Percentiles rank a stretch among this genome's conserved stretches.
Evolutionary conservation across 92 coral and sea anemone species (phyloP).

Genomic region (Zoanthus solanderi): DNA sequence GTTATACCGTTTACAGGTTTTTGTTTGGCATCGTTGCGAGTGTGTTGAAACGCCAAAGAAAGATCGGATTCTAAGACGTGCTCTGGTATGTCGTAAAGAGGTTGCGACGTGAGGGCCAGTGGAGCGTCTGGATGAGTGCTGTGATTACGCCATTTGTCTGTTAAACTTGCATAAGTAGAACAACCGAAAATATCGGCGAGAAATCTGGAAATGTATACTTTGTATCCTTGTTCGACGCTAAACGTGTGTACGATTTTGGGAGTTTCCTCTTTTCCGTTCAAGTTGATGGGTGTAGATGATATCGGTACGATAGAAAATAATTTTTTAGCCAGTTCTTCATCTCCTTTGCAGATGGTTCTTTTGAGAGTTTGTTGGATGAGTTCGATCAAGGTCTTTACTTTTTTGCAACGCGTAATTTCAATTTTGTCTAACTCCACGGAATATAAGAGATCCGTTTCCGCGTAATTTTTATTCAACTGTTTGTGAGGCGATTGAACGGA

Average conservation of each 20-base stretch:
- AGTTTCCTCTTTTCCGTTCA: too few relatives aligned
- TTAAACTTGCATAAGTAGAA: background rate
- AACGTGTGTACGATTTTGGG: too few relatives aligned
- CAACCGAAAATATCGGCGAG: background rate
- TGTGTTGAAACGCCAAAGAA: background rate
- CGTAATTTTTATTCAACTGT: background rate
- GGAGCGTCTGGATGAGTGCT: too few relatives aligned
- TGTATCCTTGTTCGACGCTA: background rate
- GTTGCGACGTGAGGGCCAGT: background rate
- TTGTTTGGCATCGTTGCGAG: background rate
- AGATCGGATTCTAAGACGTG: constrained; percentile 2
- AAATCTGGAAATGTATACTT: background rate
- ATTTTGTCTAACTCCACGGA: background rate
- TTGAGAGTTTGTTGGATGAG: too few relatives aligned
- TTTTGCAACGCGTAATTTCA: background rate
- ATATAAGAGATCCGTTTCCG: background rate
- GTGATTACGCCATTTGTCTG: background rate
- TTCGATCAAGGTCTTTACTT: too few relatives aligned
- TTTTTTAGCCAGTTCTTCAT: too few relatives aligned
- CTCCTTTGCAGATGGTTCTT: too few relatives aligned
- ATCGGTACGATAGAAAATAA: too few relatives aligned
- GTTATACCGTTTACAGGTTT: background rate
- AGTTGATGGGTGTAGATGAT: too few relatives aligned
- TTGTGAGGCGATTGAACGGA: background rate
- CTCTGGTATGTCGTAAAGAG: background rate